These are phyloP conservation scores for Phalacrocorax aristotelis DNA, from an alignment of 2,113 vertebrate species.

Conservation along the genomic window DNA sequence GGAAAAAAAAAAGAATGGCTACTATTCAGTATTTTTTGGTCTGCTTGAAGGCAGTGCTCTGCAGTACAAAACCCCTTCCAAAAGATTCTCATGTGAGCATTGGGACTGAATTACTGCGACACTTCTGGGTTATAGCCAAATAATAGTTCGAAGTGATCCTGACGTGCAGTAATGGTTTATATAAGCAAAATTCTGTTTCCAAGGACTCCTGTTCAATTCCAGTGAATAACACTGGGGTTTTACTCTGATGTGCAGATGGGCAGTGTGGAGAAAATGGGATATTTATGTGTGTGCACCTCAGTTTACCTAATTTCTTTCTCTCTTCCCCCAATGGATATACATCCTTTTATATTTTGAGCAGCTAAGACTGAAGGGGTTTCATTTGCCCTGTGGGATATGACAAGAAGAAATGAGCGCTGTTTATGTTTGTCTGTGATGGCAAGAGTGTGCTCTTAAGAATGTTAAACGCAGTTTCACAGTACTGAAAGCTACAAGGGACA, in stretches of 20 bases:
- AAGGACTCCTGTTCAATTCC: conserved; percentile 1
- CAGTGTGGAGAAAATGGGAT: neutral
- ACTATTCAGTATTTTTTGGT: conserved; percentile 7
- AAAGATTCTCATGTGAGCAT: conserved; percentile 28
- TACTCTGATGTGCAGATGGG: neutral
- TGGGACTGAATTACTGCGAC: conserved; percentile 62
- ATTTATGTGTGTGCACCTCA: neutral
- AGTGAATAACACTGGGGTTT: neutral
- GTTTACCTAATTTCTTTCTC: neutral
- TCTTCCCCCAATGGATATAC: neutral
- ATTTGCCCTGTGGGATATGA: neutral
- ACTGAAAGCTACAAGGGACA: neutral
- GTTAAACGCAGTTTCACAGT: neutral
- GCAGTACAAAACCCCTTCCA: conserved; percentile 25
- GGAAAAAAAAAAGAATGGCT: neutral
- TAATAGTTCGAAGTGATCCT: conserved; percentile 53
- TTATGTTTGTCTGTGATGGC: neutral
- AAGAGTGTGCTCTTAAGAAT: neutral
- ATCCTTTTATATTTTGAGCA: neutral
- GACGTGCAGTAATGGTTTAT: conserved; percentile 48
- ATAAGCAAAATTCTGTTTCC: conserved; percentile 43
- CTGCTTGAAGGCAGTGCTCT: conserved; percentile 32
- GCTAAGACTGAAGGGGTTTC: neutral
- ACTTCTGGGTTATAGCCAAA: conserved; percentile 68
- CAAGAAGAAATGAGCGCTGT: neutral